A percentile compares a stretch with the other conserved stretches of the same genome.
Evolutionary conservation across 2,888 invertebrate genomes (phyloP).

Genomic region (Rotaria macrura): DNA sequence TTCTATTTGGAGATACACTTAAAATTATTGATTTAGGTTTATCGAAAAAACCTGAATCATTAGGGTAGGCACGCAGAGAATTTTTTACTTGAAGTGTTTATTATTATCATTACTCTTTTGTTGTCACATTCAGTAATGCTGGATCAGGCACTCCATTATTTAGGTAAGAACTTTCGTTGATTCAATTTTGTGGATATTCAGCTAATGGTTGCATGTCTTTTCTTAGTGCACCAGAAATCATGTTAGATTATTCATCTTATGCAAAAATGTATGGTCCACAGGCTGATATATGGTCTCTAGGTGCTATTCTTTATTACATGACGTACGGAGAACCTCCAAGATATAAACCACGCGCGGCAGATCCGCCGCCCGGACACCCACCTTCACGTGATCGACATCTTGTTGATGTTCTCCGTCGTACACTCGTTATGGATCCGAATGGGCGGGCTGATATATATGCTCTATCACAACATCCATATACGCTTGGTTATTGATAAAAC

Average conservation of each 20-base stretch:
- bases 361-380: not conserved
- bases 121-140: not conserved
- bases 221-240: not conserved
- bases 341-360: not conserved
- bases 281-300: not conserved
- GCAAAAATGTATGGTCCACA: not conserved
- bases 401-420: not conserved
- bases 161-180: not conserved
- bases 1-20: not conserved
- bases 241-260: not conserved
- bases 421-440: not conserved
- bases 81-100: not conserved
- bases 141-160: not conserved
- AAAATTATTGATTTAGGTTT: not conserved
- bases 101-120: not conserved
- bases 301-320: not conserved
- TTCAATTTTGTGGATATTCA: not conserved
- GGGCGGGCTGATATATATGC: not conserved
- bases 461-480: not conserved
- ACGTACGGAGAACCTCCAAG: not conserved
- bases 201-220: no score
- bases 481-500: not conserved
- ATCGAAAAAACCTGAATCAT: not conserved
- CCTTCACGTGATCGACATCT: not conserved
- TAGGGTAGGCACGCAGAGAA: not conserved